Conservation (phyloP, 2,797 vertebrate genomes). For the Propithecus deckenii region DNA sequence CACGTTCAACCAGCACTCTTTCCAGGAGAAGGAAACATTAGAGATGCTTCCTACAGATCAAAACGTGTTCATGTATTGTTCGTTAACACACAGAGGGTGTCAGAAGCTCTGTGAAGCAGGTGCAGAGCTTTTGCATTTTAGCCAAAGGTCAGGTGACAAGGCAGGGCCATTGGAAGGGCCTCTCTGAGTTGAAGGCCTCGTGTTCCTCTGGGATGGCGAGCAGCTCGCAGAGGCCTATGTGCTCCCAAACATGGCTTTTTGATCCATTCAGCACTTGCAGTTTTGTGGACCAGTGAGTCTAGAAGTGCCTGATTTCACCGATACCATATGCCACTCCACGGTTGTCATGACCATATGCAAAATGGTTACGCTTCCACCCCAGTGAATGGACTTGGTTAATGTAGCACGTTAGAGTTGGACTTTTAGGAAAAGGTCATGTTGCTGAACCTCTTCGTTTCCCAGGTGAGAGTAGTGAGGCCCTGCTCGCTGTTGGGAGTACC, state of each 20-base stretch:
- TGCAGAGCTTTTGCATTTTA: background rate
- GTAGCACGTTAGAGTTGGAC: background rate
- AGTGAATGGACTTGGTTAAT: background rate
- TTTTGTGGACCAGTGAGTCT: background rate
- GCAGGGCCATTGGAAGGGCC: background rate
- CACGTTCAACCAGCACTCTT: background rate
- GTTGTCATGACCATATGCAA: background rate
- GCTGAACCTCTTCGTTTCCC: background rate
- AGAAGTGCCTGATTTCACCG: background rate
- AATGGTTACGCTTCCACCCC: background rate
- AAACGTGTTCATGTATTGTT: background rate
- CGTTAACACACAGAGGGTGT: background rate
- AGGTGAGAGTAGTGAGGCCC: background rate
- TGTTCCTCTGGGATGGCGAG: background rate
- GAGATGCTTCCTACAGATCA: background rate
- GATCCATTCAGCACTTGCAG: background rate
- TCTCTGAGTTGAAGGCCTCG: background rate
- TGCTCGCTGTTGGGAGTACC: background rate
- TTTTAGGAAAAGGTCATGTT: background rate
- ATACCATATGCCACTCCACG: accelerated
- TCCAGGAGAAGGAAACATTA: background rate
- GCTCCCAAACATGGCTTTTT: background rate
- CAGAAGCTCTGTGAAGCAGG: background rate
- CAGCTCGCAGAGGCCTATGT: background rate
- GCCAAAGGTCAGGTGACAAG: background rate